These are phyloP conservation scores for Pterophyllum scalare DNA, from an alignment of 2,113 vertebrate species.

Conservation along the genomic window DNA sequence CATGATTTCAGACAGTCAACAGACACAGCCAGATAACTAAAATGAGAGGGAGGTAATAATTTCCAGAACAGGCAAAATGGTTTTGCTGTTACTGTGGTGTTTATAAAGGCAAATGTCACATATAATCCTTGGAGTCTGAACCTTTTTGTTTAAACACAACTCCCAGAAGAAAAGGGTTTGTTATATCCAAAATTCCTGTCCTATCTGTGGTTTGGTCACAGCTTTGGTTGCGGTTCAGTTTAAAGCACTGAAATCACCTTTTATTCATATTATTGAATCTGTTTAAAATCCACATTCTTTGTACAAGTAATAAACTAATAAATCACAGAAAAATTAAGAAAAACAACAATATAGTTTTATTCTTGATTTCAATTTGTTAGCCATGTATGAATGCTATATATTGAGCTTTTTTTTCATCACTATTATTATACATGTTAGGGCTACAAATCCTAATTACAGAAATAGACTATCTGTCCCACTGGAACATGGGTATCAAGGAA, in stretches of 20 bases:
- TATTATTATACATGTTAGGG: not conserved
- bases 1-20: conserved; percentile 21
- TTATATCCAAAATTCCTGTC: not conserved
- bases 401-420: conserved; percentile 12
- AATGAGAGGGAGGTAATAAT: not conserved
- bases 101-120: not conserved
- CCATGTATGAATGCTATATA: not conserved
- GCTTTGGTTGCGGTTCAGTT: not conserved
- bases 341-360: not conserved
- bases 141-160: conserved; percentile 6
- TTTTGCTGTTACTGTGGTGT: conserved; percentile 11
- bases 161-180: not conserved
- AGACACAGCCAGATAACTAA: not conserved
- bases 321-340: not conserved
- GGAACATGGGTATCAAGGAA: conserved; percentile 55
- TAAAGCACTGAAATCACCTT: not conserved
- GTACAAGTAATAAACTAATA: not conserved
- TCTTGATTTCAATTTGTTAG: not conserved
- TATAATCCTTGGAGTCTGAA: not conserved
- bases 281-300: not conserved
- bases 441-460: conserved; percentile 39
- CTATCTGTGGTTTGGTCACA: conserved; percentile 14
- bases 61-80: conserved; percentile 14
- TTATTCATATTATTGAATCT: not conserved
- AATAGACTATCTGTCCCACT: conserved; percentile 48